phyloP scores from a whole-genome alignment of 2,113 vertebrate species.

The Cyphomyrus discorhynchus region DNA sequence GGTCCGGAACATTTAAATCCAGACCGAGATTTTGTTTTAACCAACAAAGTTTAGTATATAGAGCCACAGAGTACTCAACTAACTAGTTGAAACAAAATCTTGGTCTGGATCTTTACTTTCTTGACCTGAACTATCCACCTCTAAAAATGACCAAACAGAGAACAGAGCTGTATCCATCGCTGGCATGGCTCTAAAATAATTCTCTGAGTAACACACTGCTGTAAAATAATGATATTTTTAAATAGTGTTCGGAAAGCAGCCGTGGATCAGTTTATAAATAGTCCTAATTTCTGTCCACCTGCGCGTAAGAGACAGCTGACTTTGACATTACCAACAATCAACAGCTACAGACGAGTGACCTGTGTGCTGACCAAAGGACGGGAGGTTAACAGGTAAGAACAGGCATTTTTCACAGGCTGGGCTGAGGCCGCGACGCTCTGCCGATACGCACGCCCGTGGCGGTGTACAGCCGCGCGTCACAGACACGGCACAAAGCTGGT shows the following conservation, averaged over 20 bases:
- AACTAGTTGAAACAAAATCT: not conserved
- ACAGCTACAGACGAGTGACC: not conserved
- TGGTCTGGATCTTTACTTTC: not conserved
- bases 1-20: not conserved
- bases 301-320: slow-evolving; percentile 4
- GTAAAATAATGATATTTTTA: not conserved
- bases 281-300: not conserved
- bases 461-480: not conserved
- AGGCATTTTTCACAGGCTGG: not conserved
- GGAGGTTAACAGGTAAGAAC: not conserved
- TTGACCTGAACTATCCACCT: not conserved
- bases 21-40: not conserved
- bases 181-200: not conserved
- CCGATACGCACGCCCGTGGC: slow-evolving; percentile 10
- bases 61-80: not conserved
- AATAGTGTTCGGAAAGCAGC: not conserved
- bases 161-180: not conserved
- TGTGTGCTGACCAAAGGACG: slow-evolving; percentile 3
- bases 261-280: not conserved
- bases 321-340: slow-evolving; percentile 6
- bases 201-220: not conserved
- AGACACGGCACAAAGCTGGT: slow-evolving; percentile 22
- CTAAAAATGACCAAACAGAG: not conserved
- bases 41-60: not conserved
- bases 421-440: not conserved